Base-by-base conservation (phyloP, 1,140 invertebrate genomes). In the Ridgeia piscesae region DNA sequence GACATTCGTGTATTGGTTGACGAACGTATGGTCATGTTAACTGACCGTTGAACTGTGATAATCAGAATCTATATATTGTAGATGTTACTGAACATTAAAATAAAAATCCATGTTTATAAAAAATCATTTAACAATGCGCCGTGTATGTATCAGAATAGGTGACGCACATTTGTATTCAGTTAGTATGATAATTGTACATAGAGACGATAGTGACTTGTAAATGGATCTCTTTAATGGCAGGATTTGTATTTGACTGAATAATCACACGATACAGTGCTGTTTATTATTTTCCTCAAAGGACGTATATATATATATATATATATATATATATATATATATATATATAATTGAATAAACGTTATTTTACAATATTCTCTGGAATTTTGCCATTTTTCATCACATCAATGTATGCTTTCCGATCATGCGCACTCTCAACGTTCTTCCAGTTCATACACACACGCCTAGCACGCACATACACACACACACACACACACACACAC, bases 81-180 rank as follows among this genome's bases (percentile, higher is more conserved):
- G 58, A 77, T 77, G 58, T 77, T 77, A 77, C 58, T 77, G 58
- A 31, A 77, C 58, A 77, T 77, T 77, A 77, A 77, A 77, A 77
- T 77, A 77, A 17, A 77, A 77, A 77, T 77, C 58, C 58, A 77
- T 77, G 58, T 77, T 77, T 17, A 31, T 77, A 77, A 1, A 6
- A 77, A 77, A 27, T 77, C 58, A 77, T 17, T 31, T 77, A 31
- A 77, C 58, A 14, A 77, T 77, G 58, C 27, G 58, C 58, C 27
- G 17, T 77, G 58, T 77, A 77, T 21, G 58, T 77, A 77, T 77
- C 58, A 17, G 17, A 21, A 27, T 77, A 77, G 58, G 27, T 31
- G 58, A 77, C 58, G 58, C 58, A 77, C 58, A 77, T 77, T 77
- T 77, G 6, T 77, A 77, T 77, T 77, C 58, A 77, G 58, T 77